Base-by-base conservation (phyloP, 2,113 vertebrate species). In the Sceloporus tristichus region DNA sequence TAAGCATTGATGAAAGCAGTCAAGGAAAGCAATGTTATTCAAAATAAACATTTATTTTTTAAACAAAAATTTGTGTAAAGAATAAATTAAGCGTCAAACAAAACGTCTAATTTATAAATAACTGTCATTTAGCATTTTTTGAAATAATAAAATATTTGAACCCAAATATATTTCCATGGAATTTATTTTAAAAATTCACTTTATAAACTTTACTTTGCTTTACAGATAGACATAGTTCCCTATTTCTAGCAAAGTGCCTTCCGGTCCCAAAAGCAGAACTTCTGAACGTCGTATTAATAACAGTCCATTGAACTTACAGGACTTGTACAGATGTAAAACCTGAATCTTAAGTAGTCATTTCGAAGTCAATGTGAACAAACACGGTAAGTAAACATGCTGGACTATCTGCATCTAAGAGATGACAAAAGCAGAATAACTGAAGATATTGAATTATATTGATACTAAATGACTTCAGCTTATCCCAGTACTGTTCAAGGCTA, bases 1-100 rank as follows among this genome's bases (percentile, higher is more conserved):
- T 62, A 5, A 73, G 19, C 73, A 77, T 87, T 16, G 0, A 83
- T 71, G 59, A 89, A 83, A 75, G 34, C 56, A 81, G 18, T 23
- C 25, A 68, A 54, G 29, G 21, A 29, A 70, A 85, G 21, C 21
- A 65, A 48, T 4, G 21, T 25, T 89, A 89, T 54, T 0, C 2
- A 89, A 91, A 89, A 87, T 75, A 90, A 89, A 85, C 21, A 74
- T 25, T 80, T 85, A 66, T 89, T 85, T 34, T 9, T 9, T 62
- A 16, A 82, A 66, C 70, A 40, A 54, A 16, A 13, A 62, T 42
- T 56, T 9, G 38, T 66, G 48, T 2, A 18, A 83, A 56, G 85
- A 91, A 2, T 62, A 62, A 18, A 71, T 71, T 80, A 0, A 59
- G 0, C 66, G 56, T 71, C 76, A 83, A 6, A 19, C 86, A 48